These are phyloP conservation scores for Cryptoblepharus egeriae DNA, from an alignment of 2,797 vertebrate genomes.

Conservation along the genomic window DNA sequence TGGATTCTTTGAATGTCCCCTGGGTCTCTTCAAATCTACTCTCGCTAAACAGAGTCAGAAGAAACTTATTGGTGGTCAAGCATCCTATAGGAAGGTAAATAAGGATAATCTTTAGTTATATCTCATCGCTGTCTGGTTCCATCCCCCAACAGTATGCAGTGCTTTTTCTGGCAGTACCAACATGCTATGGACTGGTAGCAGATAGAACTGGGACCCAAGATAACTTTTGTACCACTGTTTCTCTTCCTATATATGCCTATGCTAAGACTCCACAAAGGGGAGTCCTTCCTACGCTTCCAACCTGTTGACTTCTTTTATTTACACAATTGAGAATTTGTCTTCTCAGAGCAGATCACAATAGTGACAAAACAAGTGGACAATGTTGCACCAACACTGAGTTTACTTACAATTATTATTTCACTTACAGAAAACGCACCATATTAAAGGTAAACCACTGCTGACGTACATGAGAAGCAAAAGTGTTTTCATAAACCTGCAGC, in stretches of 20 bases:
- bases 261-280: constrained; percentile 31
- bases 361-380: neutral
- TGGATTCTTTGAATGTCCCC: neutral
- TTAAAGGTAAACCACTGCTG: constrained; percentile 42
- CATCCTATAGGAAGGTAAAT: too few relatives aligned
- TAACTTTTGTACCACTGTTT: neutral
- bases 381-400: constrained; percentile 46
- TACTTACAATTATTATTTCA: constrained; percentile 48
- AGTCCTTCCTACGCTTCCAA: constrained; percentile 37
- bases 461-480: constrained; percentile 63
- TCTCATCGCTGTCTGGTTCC: too few relatives aligned
- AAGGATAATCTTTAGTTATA: too few relatives aligned
- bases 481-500: constrained; percentile 40
- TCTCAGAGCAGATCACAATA: neutral
- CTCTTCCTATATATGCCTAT: neutral
- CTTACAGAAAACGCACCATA: constrained; percentile 47
- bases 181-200: too few relatives aligned
- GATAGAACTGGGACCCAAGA: too few relatives aligned
- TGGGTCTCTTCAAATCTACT: too few relatives aligned
- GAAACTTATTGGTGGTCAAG: too few relatives aligned
- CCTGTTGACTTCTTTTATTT: neutral
- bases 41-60: neutral
- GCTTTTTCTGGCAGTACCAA: too few relatives aligned
- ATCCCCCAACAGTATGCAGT: too few relatives aligned
- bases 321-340: neutral